phyloP scores from a whole-genome alignment of 2,888 invertebrate species.

The Thereva nobilitata region DNA sequence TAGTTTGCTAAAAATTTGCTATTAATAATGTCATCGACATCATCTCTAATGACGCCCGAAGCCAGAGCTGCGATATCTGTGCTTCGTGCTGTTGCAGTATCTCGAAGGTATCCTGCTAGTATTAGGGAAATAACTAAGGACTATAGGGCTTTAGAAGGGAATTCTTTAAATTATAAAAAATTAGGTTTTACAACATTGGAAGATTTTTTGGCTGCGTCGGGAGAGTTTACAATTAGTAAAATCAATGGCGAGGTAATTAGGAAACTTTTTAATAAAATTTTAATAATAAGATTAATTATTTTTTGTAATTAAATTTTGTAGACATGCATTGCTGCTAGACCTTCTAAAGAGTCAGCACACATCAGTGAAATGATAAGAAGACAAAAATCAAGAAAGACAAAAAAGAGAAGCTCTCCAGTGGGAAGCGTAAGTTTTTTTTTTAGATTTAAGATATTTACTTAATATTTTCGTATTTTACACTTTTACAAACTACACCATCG shows the following conservation, averaged over 20 bases:
- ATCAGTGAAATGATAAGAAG: slow-evolving; percentile 52
- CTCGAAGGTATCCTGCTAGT: slow-evolving; percentile 51
- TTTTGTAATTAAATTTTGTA: slow-evolving; percentile 18
- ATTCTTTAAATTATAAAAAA: slow-evolving; percentile 65
- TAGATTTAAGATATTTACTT: not conserved
- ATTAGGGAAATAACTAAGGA: slow-evolving; percentile 61
- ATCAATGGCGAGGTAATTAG: slow-evolving; percentile 60
- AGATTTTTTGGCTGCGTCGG: slow-evolving; percentile 65
- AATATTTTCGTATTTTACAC: too few species aligned
- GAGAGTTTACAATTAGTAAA: slow-evolving; percentile 61
- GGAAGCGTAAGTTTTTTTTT: slow-evolving; percentile 5
- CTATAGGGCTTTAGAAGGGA: slow-evolving; percentile 67
- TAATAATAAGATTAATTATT: slow-evolving; percentile 11
- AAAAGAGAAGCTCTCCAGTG: slow-evolving; percentile 9
- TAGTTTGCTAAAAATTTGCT: too few species aligned
- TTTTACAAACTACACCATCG: too few species aligned
- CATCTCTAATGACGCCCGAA: slow-evolving; percentile 19
- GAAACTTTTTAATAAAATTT: not conserved
- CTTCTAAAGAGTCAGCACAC: slow-evolving; percentile 47
- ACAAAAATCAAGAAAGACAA: slow-evolving; percentile 45
- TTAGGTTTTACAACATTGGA: slow-evolving; percentile 65
- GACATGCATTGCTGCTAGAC: slow-evolving; percentile 37
- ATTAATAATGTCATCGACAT: slow-evolving; percentile 5
- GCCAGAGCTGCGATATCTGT: slow-evolving; percentile 47
- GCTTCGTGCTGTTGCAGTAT: slow-evolving; percentile 52